A percentile compares a stretch with the other conserved stretches of the same genome.
phyloP scores from a whole-genome alignment of 1,140 invertebrate species.

The Palaemon carinicauda region DNA sequence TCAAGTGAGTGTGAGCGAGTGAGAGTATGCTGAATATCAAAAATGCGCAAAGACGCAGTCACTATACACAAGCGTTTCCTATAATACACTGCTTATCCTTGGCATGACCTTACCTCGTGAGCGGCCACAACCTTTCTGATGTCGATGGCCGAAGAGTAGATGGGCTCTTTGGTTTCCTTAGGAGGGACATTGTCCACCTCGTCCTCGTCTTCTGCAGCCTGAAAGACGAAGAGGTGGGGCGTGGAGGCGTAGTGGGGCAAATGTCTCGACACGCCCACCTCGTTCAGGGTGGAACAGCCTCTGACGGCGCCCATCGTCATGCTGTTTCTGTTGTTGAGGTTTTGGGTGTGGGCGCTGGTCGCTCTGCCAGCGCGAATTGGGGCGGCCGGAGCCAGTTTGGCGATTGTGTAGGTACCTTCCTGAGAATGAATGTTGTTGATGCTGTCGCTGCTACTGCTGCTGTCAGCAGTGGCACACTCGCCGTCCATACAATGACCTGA shows the following conservation, averaged over 20 bases:
- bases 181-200: slow-evolving; percentile 36
- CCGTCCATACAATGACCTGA: not conserved
- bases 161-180: slow-evolving; percentile 57
- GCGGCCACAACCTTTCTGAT: slow-evolving; percentile 61
- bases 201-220: slow-evolving; percentile 60
- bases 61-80: too few species aligned
- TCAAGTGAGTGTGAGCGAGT: too few species aligned
- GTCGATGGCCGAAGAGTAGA: slow-evolving; percentile 62
- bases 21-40: too few species aligned
- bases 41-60: too few species aligned
- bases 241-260: slow-evolving; percentile 59
- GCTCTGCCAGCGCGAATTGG: too few species aligned
- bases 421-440: not conserved
- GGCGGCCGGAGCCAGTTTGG: too few species aligned
- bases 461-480: not conserved
- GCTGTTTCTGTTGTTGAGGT: slow-evolving; percentile 17
- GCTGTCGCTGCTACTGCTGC: not conserved
- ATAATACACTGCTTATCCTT: too few species aligned
- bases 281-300: slow-evolving; percentile 40
- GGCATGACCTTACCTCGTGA: slow-evolving; percentile 32
- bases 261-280: slow-evolving; percentile 49
- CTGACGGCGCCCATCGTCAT: slow-evolving; percentile 47
- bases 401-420: too few species aligned
- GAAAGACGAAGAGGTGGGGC: slow-evolving; percentile 61
- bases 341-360: too few species aligned